Evolutionary conservation across 2,797 vertebrate genomes (phyloP), one percentile per base, ranked within the genome.

Genomic region (Amazonetta brasiliensis): DNA sequence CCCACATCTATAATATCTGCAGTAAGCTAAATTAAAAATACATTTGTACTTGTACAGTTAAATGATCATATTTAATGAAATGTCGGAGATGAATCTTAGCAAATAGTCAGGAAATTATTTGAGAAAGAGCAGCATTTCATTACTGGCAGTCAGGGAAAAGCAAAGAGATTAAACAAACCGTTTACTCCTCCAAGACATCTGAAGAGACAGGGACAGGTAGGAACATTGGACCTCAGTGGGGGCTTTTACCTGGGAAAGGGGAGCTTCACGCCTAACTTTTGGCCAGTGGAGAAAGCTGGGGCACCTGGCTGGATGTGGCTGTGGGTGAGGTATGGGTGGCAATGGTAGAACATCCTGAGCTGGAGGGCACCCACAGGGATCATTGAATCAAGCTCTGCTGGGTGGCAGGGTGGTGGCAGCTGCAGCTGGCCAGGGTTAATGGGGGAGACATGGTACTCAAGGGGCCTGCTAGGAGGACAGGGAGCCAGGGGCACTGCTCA

Each of bases 1-100:
- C 96, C 97, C 97, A 98, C 98, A 98, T 98, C 98, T 98, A 98
- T 98, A 98, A 98, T 98, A 98, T 98, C 98, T 98, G 98, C 97
- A 97, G 98, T 98, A 98, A 98, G 98, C 97, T 97, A 98, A 98
- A 98, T 98, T 98, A 98, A 98, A 98, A 98, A 98, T 98, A 98
- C 97, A 98, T 98, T 98, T 98, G 98, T 98, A 98, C 98, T 98
- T 98, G 98, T 98, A 98, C 98, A 98, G 98, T 98, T 98, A 98
- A 98, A 98, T 98, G 98, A 98, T 98, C 98, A 98, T 98, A 98
- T 98, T 98, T 98, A 98, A 98, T 98, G 98, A 98, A 98, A 98
- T 98, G 98, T 98, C 97, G 98, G 97, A 98, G 98, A 98, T 98
- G 98, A 98, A 98, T 98, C 98, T 98, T 98, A 98, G 98, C 97